Evolutionary conservation across 2,888 invertebrate species (phyloP), one percentile per base, ranked within the genome.

Genomic region (Brenthis hecate): DNA sequence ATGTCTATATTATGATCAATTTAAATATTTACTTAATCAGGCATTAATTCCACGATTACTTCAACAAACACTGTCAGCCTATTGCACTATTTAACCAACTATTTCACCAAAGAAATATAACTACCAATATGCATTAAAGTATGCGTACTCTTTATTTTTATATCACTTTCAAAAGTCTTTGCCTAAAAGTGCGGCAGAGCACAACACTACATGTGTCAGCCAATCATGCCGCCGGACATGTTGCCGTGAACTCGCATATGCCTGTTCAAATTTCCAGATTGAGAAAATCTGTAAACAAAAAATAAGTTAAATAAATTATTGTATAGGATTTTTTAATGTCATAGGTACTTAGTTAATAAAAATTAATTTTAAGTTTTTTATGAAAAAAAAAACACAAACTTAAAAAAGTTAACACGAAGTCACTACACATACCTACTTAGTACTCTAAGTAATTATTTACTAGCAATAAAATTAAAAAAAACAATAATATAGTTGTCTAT

Each of bases 171-270:
- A 16, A 36, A 62, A 53, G 43, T 62, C 19, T 53, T 43, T 56
- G 60, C 36, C 56, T 50, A 56, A 62, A 47, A 65, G 3, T 51
- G 61, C 61, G 53, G 48, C 19, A 47, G 13, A 28, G 85, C 84
- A 82, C 85, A 84, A 56, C 78, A 81, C 76, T 80, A 85, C 80
- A 87, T 81, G 74, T 94, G 95, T 95, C 94, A 95, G 91, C 94
- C 94, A 77, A 94, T 88, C 82, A 94, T 88, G 55, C 93, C 91
- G 65, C 87, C 85, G 4, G 92, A 89, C 84, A 94, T 94, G 78
- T 94, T 94, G 50, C 97, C 96, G 84, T 99, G 99, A 4, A 99
- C 99, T 77, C 99, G 94, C 99, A 99, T 99, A 90, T 99, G 99
- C 80, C 99, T 95, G 92, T 99, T 99, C 72, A 99, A 94, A 90